These are phyloP conservation scores for Periplaneta americana DNA, from an alignment of 1,140 invertebrate genomes.

Conservation along the genomic window DNA sequence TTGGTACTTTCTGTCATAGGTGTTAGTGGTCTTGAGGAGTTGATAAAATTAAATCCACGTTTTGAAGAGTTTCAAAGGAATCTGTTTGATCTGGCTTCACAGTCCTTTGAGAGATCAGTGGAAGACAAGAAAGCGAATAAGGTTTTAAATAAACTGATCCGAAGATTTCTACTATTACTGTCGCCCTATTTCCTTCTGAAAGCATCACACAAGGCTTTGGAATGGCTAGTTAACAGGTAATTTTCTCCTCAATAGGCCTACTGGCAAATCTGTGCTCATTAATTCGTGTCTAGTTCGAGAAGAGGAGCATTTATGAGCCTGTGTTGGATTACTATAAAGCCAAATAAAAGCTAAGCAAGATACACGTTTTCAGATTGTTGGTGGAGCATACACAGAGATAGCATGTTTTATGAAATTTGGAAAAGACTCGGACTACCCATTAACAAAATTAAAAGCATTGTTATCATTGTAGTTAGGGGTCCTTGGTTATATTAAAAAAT, in stretches of 20 bases:
- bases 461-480: no score
- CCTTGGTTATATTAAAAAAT: no score
- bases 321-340: not conserved
- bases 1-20: constrained; percentile 31
- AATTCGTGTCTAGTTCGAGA: not conserved
- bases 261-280: not conserved
- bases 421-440: no score
- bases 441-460: no score
- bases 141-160: constrained; percentile 68
- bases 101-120: constrained; percentile 73
- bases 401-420: not conserved
- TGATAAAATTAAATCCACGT: constrained; percentile 60
- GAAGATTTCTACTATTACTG: constrained; percentile 70
- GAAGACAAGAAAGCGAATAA: constrained; percentile 68
- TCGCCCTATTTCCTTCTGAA: constrained; percentile 84
- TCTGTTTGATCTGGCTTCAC: constrained; percentile 68
- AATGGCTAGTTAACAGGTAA: constrained; percentile 81
- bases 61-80: constrained; percentile 70
- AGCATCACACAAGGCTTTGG: constrained; percentile 80
- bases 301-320: no score
- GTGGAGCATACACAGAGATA: not conserved
- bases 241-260: not conserved
- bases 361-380: not conserved
- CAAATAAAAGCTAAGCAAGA: not conserved
- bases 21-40: constrained; percentile 71